Percentiles rank a stretch among this genome's conserved stretches.
Evolutionary conservation across 2,797 vertebrate species (phyloP).

Genomic region (Alcedo atthis): DNA sequence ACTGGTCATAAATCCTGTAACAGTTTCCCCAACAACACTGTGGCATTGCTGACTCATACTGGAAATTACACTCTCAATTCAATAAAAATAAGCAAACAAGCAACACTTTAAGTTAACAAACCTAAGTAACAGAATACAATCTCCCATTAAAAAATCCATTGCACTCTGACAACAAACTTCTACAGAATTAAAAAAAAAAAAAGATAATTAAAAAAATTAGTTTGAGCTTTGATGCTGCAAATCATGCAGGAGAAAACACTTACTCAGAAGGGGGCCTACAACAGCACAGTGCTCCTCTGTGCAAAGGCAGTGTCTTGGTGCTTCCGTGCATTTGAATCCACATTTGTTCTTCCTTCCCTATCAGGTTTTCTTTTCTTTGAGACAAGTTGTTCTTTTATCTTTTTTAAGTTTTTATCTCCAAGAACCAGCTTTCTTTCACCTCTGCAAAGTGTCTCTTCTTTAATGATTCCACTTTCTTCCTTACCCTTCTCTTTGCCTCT

Average conservation of each 20-base stretch:
- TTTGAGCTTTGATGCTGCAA: background rate
- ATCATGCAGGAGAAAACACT: background rate
- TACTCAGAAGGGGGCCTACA: background rate
- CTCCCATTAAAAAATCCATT: background rate
- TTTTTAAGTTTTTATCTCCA: slow-evolving; percentile 61
- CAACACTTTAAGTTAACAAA: background rate
- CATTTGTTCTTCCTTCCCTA: background rate
- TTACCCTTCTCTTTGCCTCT: background rate
- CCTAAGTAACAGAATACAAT: background rate
- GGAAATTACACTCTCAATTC: background rate
- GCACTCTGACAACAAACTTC: background rate
- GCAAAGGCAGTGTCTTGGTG: background rate
- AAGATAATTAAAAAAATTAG: background rate
- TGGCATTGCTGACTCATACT: background rate
- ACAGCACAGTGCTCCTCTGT: background rate
- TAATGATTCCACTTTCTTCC: slow-evolving; percentile 25
- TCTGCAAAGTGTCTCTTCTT: slow-evolving; percentile 17
- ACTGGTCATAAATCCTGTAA: background rate
- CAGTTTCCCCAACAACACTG: background rate
- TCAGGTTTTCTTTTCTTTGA: slow-evolving; percentile 16
- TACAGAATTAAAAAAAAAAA: background rate
- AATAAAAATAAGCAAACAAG: background rate
- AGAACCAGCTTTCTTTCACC: slow-evolving; percentile 66
- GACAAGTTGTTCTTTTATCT: slow-evolving; percentile 35
- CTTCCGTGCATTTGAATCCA: accelerated